phyloP scores from a whole-genome alignment of 2,113 vertebrate genomes.

The Marmota flaviventris region DNA sequence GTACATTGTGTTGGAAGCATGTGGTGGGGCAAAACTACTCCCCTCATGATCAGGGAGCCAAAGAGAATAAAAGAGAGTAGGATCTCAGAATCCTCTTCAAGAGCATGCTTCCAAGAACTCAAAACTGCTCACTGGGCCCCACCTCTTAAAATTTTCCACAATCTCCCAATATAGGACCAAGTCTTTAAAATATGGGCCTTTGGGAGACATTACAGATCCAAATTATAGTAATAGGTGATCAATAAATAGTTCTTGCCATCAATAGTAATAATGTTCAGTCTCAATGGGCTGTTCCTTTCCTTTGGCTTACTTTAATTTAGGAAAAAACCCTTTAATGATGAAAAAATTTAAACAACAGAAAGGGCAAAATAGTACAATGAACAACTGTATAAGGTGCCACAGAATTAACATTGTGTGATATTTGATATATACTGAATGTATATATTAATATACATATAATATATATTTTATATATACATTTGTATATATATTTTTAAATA shows the following conservation, averaged over 20 bases:
- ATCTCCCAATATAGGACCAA: too few species aligned
- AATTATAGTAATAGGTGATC: neutral
- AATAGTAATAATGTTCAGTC: neutral
- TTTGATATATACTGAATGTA: neutral
- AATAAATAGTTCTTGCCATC: neutral
- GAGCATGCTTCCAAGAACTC: neutral
- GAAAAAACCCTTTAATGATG: neutral
- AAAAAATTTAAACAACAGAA: conserved; percentile 18
- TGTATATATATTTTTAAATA: neutral
- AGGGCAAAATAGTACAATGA: conserved; percentile 6
- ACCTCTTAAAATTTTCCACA: neutral
- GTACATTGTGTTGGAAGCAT: neutral
- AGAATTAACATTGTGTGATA: conserved; percentile 38
- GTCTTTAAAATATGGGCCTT: neutral
- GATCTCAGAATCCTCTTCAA: neutral
- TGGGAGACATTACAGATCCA: neutral
- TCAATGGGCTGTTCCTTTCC: neutral
- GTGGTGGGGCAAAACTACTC: neutral
- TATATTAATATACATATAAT: neutral
- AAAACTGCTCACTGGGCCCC: neutral
- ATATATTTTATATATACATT: neutral
- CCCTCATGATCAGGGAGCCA: neutral
- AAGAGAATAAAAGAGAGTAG: neutral
- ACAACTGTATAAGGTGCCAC: neutral
- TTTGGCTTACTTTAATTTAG: neutral